Base-by-base conservation (phyloP, 23 tunicate genomes). In the Ascidia mentula region DNA sequence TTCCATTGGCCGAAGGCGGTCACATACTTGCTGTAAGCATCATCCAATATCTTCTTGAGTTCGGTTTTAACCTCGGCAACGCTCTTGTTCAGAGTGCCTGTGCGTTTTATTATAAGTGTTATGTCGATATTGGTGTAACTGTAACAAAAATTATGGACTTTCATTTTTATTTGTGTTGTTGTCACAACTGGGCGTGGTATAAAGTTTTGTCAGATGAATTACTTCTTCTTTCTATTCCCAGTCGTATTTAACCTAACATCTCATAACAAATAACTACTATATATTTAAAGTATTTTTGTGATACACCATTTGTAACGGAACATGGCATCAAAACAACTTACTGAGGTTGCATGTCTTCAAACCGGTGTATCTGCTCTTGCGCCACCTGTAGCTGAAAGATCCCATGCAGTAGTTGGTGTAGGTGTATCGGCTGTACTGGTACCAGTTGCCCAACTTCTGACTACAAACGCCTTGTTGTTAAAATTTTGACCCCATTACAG, bases 281-380 rank as follows among this genome's bases (percentile, higher is more conserved):
- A n/a, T n/a, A n/a, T n/a, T n/a, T n/a, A n/a, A n/a, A n/a, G n/a
- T n/a, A n/a, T n/a, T n/a, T n/a, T n/a, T n/a, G n/a, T n/a, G n/a
- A n/a, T n/a, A n/a, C n/a, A n/a, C n/a, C n/a, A n/a, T n/a, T n/a
- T n/a, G n/a, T n/a, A n/a, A n/a, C n/a, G n/a, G n/a, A n/a, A n/a
- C n/a, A n/a, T n/a, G n/a, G n/a, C n/a, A n/a, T 28, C 65, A 6
- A 53, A 6, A 53, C 22, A 3, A 71, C 75, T 71, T 71, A 71
- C 75, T 71, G 32, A 71, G 18, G 40, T 71, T 36, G 40, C 75
- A 71, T 3, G 75, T 71, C 39, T 35, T 34, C 75, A 71, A 18
- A 28, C 75, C 75, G 39, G 38, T 71, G 75, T 71, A 71, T 3
- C n/a, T 71, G 2, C n/a, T 4, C 30, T 71, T 71, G 40, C 75